phyloP scores from a whole-genome alignment of 2,113 vertebrate species.

The Ammodytes marinus region DNA sequence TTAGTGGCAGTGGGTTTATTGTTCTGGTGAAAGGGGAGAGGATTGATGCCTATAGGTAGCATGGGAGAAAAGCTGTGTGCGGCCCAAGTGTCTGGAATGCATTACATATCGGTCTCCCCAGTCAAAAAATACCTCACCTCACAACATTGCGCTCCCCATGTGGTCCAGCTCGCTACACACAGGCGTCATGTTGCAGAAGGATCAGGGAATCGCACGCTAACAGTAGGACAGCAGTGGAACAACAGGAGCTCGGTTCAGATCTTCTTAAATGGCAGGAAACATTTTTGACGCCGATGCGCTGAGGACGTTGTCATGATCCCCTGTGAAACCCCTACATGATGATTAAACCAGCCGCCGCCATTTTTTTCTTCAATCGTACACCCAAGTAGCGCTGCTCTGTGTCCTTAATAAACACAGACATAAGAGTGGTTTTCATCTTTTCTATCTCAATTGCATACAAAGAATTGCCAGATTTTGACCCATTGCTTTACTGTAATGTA shows the following conservation, averaged over 20 bases:
- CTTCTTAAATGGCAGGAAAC: slow-evolving; percentile 39
- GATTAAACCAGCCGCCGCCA: slow-evolving; percentile 6
- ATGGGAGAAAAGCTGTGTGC: slow-evolving; percentile 69
- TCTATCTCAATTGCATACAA: too few species aligned
- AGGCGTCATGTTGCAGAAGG: slow-evolving; percentile 76
- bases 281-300: slow-evolving; percentile 19
- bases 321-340: neutral
- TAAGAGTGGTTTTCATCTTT: too few species aligned
- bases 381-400: too few species aligned
- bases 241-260: slow-evolving; percentile 27
- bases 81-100: slow-evolving; percentile 81
- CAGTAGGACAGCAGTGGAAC: slow-evolving; percentile 44
- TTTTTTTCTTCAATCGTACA: neutral
- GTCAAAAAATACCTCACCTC: slow-evolving; percentile 79
- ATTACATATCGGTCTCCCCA: slow-evolving; percentile 80
- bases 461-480: too few species aligned
- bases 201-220: slow-evolving; percentile 79
- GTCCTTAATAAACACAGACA: too few species aligned
- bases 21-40: slow-evolving; percentile 84
- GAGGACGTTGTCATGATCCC: slow-evolving; percentile 9
- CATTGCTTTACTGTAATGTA: too few species aligned
- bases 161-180: slow-evolving; percentile 72
- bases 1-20: slow-evolving; percentile 81
- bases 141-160: slow-evolving; percentile 79
- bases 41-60: slow-evolving; percentile 86